These are phyloP conservation scores for Hypomecis atomaria DNA, from an alignment of 2,888 invertebrate genomes.

Conservation along the genomic window DNA sequence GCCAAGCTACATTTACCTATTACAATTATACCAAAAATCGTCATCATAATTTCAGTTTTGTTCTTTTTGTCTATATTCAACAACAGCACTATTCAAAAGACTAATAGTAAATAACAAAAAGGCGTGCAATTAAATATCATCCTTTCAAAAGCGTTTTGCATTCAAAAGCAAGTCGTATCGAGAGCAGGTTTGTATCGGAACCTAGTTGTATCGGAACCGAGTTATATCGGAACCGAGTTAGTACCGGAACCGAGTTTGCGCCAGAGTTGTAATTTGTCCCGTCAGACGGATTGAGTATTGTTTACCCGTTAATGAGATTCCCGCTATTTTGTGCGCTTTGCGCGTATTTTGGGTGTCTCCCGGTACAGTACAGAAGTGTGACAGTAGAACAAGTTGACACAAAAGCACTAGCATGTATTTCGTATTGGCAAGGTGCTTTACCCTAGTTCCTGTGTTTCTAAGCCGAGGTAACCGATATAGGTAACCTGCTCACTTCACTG, in stretches of 20 bases:
- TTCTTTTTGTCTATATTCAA: too few relatives aligned
- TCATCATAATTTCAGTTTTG: too few relatives aligned
- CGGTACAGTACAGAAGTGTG: not conserved
- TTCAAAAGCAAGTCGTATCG: slow-evolving; percentile 1
- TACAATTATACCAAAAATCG: too few relatives aligned
- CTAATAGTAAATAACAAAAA: too few relatives aligned
- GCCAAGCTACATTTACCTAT: too few relatives aligned
- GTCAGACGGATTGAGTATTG: slow-evolving; percentile 54
- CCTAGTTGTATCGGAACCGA: not conserved
- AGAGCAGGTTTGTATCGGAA: slow-evolving; percentile 6
- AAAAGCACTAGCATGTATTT: not conserved
- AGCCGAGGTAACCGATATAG: too few relatives aligned
- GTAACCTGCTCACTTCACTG: too few relatives aligned
- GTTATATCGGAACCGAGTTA: slow-evolving; percentile 15
- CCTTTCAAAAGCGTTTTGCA: not conserved
- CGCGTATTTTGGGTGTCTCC: slow-evolving; percentile 21
- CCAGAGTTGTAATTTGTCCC: slow-evolving; percentile 51
- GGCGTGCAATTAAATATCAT: not conserved
- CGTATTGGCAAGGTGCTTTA: too few relatives aligned
- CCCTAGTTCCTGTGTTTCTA: too few relatives aligned
- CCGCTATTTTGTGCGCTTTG: slow-evolving; percentile 38
- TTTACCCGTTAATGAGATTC: slow-evolving; percentile 54
- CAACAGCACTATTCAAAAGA: too few relatives aligned
- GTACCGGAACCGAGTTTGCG: slow-evolving; percentile 20
- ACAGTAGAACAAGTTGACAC: slow-evolving; percentile 4